Percentiles rank a stretch among this genome's conserved stretches.
phyloP scores from a whole-genome alignment of 35 echinoderm and acorn worm genomes.

The Lytechinus variegatus region DNA sequence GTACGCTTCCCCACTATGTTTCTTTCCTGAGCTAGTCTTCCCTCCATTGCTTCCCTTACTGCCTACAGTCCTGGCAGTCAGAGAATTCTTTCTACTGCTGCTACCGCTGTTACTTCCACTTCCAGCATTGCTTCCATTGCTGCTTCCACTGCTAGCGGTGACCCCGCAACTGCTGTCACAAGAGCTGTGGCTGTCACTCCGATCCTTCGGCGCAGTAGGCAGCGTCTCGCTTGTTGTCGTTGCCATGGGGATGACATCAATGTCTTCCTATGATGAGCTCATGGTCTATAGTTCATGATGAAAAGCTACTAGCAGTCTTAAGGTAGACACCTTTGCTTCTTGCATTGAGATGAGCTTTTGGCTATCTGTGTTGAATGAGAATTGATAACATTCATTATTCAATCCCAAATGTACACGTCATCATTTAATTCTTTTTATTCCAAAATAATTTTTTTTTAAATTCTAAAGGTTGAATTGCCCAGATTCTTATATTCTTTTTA shows the following conservation, averaged over 20 bases:
- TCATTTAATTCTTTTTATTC: too few species aligned
- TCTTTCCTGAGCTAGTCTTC: neutral
- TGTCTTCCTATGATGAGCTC: neutral
- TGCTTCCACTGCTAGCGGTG: neutral
- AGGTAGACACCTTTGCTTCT: neutral
- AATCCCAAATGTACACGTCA: too few species aligned
- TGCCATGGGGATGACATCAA: constrained; percentile 11
- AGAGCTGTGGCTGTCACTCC: neutral
- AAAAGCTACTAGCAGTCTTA: neutral
- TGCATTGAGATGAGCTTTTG: neutral
- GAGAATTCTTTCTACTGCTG: constrained; percentile 35
- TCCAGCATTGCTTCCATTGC: neutral
- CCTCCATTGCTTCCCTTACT: constrained; percentile 21
- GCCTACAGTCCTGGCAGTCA: constrained; percentile 28
- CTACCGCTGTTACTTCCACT: neutral
- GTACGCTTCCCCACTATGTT: constrained; percentile 34
- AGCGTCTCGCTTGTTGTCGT: neutral
- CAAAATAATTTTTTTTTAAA: too few species aligned
- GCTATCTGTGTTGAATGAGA: neutral
- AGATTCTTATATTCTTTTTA: too few species aligned
- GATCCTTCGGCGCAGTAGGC: neutral
- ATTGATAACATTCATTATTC: neutral
- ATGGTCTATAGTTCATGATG: constrained; percentile 9
- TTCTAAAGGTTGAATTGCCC: too few species aligned
- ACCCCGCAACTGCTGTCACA: neutral